These are phyloP conservation scores for Morus bassanus DNA, from an alignment of 2,797 vertebrate species.

Conservation along the genomic window DNA sequence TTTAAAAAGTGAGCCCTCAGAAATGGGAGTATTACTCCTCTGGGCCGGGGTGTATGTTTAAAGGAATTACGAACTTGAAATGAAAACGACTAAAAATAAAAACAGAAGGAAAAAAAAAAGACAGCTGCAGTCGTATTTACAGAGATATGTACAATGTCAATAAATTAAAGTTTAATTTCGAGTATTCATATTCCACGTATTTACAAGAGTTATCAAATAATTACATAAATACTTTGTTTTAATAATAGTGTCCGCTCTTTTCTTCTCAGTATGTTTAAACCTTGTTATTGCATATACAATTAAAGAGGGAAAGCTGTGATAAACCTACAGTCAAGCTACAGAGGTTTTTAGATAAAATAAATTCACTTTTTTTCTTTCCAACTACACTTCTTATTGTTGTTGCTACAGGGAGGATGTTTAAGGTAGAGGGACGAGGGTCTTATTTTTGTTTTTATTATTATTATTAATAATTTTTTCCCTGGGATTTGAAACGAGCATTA, in stretches of 20 bases:
- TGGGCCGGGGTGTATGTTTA: slow-evolving; percentile 16
- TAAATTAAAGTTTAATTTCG: slow-evolving; percentile 98
- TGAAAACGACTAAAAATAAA: slow-evolving; percentile 77
- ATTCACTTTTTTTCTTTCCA: slow-evolving; percentile 43
- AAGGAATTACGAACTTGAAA: slow-evolving; percentile 75
- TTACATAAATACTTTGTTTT: slow-evolving; percentile 99
- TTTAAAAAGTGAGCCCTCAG: background rate
- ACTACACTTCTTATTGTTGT: slow-evolving; percentile 28
- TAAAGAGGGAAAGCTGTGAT: slow-evolving; percentile 60
- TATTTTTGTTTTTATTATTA: slow-evolving; percentile 13
- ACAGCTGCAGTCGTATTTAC: slow-evolving; percentile 87
- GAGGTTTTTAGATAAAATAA: slow-evolving; percentile 67
- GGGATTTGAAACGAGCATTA: slow-evolving; percentile 62
- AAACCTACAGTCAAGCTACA: slow-evolving; percentile 54
- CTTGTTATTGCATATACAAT: slow-evolving; percentile 79
- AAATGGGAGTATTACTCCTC: background rate
- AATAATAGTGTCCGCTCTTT: slow-evolving; percentile 85
- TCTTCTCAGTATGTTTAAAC: slow-evolving; percentile 80
- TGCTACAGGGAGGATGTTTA: slow-evolving; percentile 5
- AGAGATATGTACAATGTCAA: slow-evolving; percentile 93
- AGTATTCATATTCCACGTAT: slow-evolving; percentile 95
- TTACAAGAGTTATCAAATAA: slow-evolving; percentile 99
- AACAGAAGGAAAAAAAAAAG: slow-evolving; percentile 56
- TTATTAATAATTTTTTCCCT: slow-evolving; percentile 34
- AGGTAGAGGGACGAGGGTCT: background rate